phyloP scores from a whole-genome alignment of 2,888 invertebrate genomes.

The Apamea sordens region DNA sequence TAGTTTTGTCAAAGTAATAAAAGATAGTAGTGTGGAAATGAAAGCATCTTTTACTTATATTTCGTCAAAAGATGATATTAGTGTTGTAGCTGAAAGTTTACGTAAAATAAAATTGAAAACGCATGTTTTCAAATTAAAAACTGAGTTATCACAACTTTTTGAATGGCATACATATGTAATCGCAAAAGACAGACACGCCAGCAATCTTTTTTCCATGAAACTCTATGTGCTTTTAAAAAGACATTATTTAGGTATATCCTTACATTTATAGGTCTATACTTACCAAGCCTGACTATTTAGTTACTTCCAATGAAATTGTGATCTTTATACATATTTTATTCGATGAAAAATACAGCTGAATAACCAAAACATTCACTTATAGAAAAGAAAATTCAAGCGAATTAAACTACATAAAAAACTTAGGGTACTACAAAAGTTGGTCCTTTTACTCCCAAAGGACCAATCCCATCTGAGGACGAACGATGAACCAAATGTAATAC shows the following conservation, averaged over 20 bases:
- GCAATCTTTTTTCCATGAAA: neutral
- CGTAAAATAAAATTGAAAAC: neutral
- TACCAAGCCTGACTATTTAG: neutral
- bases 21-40: neutral
- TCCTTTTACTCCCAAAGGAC: slow-evolving; percentile 55
- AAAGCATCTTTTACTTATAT: neutral
- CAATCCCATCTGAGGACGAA: slow-evolving; percentile 59
- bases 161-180: neutral
- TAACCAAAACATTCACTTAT: slow-evolving; percentile 5
- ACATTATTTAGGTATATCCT: neutral
- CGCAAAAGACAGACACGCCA: neutral
- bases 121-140: neutral
- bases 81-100: neutral
- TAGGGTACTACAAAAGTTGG: slow-evolving; percentile 60
- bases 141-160: neutral
- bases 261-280: neutral
- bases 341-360: neutral
- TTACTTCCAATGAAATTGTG: neutral
- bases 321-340: neutral
- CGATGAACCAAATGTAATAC: slow-evolving; percentile 37
- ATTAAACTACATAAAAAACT: slow-evolving; percentile 45
- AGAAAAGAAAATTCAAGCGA: slow-evolving; percentile 25
- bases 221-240: neutral
- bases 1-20: slow-evolving; percentile 27
- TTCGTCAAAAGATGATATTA: neutral